phyloP scores from a whole-genome alignment of 2,113 vertebrate species.

The Corythoichthys intestinalis region DNA sequence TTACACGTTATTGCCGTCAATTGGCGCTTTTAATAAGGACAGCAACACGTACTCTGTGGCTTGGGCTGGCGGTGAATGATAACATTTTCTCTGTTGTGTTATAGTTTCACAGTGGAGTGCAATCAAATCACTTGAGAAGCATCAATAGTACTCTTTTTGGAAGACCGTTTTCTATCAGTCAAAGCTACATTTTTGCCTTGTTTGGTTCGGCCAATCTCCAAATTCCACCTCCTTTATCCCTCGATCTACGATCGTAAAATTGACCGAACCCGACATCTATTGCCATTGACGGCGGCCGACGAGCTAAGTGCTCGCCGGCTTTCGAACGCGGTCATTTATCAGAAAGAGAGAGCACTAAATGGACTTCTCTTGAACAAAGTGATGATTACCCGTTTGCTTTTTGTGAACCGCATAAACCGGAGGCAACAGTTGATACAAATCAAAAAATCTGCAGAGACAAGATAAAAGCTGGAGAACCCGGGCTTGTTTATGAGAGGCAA shows the following conservation, averaged over 20 bases:
- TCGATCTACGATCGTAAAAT: no score
- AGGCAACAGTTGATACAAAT: conserved; percentile 49
- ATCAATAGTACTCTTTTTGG: no score
- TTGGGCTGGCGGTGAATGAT: no score
- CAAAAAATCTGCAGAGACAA: conserved; percentile 43
- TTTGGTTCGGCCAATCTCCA: no score
- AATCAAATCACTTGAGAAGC: no score
- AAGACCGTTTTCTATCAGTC: no score
- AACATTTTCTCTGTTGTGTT: no score
- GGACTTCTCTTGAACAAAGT: conserved; percentile 27
- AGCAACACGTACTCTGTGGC: no score
- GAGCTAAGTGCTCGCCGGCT: conserved; percentile 18
- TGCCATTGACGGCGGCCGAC: conserved; percentile 6
- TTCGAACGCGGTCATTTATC: conserved; percentile 8
- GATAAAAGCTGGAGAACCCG: conserved; percentile 43
- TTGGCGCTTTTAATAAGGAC: no score
- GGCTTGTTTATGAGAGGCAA: conserved; percentile 31
- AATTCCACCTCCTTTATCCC: no score
- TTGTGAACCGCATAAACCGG: conserved; percentile 22
- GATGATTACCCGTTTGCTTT: conserved; percentile 25
- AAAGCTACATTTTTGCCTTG: no score
- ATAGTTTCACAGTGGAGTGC: no score
- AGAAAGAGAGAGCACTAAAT: conserved; percentile 11
- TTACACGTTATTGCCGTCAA: conserved; percentile 7
- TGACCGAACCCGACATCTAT: not conserved